Percentiles rank a stretch among this genome's conserved stretches.
Evolutionary conservation across 2,797 vertebrate species (phyloP).

Genomic region (Carduelis carduelis): DNA sequence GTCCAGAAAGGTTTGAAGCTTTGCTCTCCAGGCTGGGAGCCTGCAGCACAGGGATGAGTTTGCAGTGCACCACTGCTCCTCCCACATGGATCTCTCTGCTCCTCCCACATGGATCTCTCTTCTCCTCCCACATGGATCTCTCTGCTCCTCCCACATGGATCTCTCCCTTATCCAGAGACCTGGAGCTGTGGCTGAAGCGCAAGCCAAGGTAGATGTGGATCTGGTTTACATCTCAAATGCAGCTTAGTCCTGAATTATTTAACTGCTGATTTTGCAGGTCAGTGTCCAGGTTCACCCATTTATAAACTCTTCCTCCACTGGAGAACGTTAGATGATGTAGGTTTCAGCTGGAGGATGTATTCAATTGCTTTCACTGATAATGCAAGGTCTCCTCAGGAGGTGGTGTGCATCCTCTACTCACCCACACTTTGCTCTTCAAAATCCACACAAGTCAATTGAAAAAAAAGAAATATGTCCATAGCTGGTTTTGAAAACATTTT

Average conservation of each 20-base stretch:
- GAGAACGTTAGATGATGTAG: background rate
- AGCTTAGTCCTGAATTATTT: background rate
- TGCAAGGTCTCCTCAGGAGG: background rate
- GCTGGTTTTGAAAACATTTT: background rate
- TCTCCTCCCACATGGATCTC: background rate
- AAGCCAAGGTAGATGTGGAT: background rate
- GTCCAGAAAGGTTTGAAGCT: background rate
- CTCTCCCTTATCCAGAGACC: fast-evolving
- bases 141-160: background rate
- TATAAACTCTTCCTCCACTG: background rate
- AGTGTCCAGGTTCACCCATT: background rate
- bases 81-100: fast-evolving
- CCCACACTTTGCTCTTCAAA: background rate
- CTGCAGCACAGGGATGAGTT: background rate
- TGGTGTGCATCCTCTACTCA: background rate
- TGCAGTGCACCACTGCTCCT: background rate
- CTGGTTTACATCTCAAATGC: background rate
- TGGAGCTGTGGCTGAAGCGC: background rate
- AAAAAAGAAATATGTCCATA: background rate
- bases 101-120: fast-evolving
- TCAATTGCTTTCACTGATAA: background rate
- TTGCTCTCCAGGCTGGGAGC: background rate
- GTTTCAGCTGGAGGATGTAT: background rate
- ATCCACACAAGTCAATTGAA: background rate
- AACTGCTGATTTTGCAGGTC: background rate